Conservation (phyloP, 2,113 vertebrate genomes). For the Colossoma macropomum region DNA sequence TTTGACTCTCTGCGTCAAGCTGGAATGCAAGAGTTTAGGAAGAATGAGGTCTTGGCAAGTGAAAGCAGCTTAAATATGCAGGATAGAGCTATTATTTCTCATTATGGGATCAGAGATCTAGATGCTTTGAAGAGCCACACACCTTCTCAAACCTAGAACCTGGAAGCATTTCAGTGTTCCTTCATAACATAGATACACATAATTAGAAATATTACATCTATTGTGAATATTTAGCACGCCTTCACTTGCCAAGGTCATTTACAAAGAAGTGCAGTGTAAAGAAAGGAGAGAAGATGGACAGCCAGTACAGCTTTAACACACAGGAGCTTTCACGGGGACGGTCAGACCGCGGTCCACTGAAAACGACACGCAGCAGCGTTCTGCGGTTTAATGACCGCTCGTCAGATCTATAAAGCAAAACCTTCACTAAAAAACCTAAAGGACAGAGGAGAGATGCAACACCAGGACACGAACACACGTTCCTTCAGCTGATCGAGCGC, state of each 20-base stretch:
- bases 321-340: too few relatives aligned
- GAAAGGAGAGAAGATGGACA: too few relatives aligned
- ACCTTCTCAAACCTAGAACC: too few relatives aligned
- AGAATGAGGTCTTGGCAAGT: neutral
- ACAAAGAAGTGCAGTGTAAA: too few relatives aligned
- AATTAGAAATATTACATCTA: too few relatives aligned
- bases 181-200: too few relatives aligned
- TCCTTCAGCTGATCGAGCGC: neutral
- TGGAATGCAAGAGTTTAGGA: conserved; percentile 12
- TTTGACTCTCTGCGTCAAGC: neutral
- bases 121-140: too few relatives aligned
- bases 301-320: too few relatives aligned
- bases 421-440: neutral
- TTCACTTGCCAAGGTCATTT: too few relatives aligned
- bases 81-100: neutral
- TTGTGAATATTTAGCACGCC: too few relatives aligned
- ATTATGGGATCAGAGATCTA: neutral
- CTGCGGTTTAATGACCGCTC: too few relatives aligned
- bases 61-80: neutral
- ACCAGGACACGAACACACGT: conserved; percentile 4
- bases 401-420: neutral
- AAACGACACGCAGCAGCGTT: neutral
- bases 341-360: neutral
- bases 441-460: conserved; percentile 9
- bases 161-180: too few relatives aligned